Conservation (phyloP, 2,113 vertebrate genomes). For the Coryphaenoides rupestris region DNA sequence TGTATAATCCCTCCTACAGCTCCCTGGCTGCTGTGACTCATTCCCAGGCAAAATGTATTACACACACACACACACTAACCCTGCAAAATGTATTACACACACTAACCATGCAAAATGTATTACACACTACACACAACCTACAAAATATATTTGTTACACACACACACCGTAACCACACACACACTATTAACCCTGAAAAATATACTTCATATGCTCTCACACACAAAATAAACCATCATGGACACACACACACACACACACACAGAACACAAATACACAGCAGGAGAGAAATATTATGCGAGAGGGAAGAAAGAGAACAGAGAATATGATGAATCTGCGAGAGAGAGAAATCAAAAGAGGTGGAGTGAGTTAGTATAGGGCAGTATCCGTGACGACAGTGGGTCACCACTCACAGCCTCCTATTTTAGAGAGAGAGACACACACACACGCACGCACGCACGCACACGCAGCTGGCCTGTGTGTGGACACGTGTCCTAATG, state of each 20-base stretch:
- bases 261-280: constrained; percentile 35
- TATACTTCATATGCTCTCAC: too few relatives aligned
- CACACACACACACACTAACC: constrained; percentile 51
- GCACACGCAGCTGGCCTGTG: too few relatives aligned
- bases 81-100: neutral
- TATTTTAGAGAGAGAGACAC: constrained; percentile 39
- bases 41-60: constrained; percentile 61
- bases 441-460: constrained; percentile 49
- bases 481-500: too few relatives aligned
- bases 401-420: constrained; percentile 62
- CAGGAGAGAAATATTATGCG: constrained; percentile 22
- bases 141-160: too few relatives aligned
- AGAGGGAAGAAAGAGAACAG: neutral
- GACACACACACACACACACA: neutral
- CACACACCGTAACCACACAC: neutral
- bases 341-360: neutral
- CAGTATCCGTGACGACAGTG: constrained; percentile 54
- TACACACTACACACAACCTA: too few relatives aligned
- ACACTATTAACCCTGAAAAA: neutral
- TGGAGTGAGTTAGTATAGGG: too few relatives aligned
- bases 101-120: neutral
- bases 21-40: constrained; percentile 61
- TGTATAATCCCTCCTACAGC: constrained; percentile 57
- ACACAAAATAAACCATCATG: too few relatives aligned
- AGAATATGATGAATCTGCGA: neutral